Base-by-base conservation (phyloP, 2,888 invertebrate species). In the Dexiosoma caninum region DNA sequence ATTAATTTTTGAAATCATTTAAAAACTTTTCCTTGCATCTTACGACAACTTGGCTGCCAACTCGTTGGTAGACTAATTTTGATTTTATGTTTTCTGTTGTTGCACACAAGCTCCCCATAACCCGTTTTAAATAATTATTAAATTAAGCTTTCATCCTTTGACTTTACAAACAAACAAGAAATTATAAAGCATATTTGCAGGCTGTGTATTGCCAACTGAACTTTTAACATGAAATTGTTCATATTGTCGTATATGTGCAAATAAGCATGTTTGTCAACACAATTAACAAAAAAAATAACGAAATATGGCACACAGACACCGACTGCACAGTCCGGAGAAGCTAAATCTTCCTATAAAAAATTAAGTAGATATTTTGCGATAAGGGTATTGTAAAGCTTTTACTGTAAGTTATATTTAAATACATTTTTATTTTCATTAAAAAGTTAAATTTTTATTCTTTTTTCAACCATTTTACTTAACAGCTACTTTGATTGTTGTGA, bases 161-260 rank as follows among this genome's bases (percentile, higher is more conserved):
- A 27, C 23, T 8, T 59, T 35, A 46, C 35, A 16, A 44, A 40
- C 8, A 21, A 32, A 44, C n/a, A 23, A 16, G 2, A 42, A 57
- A 62, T 30, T 30, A 14, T 70, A 70, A 44, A 55, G 70, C 55
- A 70, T 77, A 70, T 46, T 77, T 77, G 55, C 44, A 37, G 69
- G 70, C 76, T 40, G 2, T 46, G 2, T 14, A 27, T 7, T 16
- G 7, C 2, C 10, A 66, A 49, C 1, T 49, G n/a, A 53, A 76
- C 44, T 76, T 76, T 69, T n/a, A 53, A 37, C 21, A 67, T 69
- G 27, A 60, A 67, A 51, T 51, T 67, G 66, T 67, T 23, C n/a
- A 55, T n/a, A 44, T 37, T 44, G 23, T 44, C 55, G n/a, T n/a
- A 32, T n/a, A 51, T 59, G 35, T 9, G 19, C 37, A 30, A 74